phyloP scores from a whole-genome alignment of 2,888 invertebrate species.

The Tachystola acroxantha region DNA sequence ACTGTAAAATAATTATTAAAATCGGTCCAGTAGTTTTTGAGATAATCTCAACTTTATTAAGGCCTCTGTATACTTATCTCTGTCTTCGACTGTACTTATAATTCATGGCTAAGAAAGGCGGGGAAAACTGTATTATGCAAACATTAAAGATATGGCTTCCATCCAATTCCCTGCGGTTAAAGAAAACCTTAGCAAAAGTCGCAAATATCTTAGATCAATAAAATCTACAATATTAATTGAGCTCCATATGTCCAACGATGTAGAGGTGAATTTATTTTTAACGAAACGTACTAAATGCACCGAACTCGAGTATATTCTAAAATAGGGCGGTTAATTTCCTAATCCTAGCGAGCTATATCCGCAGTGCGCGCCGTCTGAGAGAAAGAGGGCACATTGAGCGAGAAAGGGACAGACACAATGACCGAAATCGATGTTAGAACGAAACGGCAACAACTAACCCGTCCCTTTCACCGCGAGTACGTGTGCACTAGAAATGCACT shows the following conservation, averaged over 20 bases:
- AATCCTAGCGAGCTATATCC: slow-evolving; percentile 37
- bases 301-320: slow-evolving; percentile 28
- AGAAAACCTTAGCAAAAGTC: too few relatives aligned
- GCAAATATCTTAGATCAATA: too few relatives aligned
- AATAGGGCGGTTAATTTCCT: slow-evolving; percentile 47
- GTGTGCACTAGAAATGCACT: slow-evolving; percentile 58
- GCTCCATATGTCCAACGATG: neutral
- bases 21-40: too few relatives aligned
- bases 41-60: too few relatives aligned
- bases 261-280: slow-evolving; percentile 2
- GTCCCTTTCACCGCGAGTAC: slow-evolving; percentile 50
- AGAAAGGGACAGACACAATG: slow-evolving; percentile 42
- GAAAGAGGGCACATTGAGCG: slow-evolving; percentile 42
- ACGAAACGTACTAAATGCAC: slow-evolving; percentile 22
- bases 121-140: too few relatives aligned
- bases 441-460: slow-evolving; percentile 16
- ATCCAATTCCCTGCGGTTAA: neutral
- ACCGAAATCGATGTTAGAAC: slow-evolving; percentile 65
- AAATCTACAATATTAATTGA: neutral
- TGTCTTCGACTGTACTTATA: too few relatives aligned
- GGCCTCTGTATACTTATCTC: too few relatives aligned
- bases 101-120: too few relatives aligned
- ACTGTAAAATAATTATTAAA: too few relatives aligned
- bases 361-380: slow-evolving; percentile 43
- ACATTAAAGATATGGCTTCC: neutral